These are phyloP conservation scores for Dasypolia templi DNA, from an alignment of 2,888 invertebrate species.

Conservation along the genomic window DNA sequence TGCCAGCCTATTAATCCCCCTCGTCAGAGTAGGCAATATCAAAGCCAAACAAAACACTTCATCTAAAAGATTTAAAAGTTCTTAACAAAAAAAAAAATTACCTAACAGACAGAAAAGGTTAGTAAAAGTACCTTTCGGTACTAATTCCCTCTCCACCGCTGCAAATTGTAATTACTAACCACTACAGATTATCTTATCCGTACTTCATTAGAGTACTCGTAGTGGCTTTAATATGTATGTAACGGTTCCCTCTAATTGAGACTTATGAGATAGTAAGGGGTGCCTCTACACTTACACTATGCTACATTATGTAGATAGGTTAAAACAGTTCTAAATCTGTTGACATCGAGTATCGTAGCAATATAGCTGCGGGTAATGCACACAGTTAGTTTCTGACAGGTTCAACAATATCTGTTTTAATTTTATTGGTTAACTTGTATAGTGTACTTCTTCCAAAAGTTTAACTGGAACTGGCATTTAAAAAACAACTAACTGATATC, in stretches of 20 bases:
- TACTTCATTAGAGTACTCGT: slow-evolving; percentile 38
- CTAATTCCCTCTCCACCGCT: not conserved
- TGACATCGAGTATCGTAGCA: not conserved
- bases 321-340: slow-evolving; percentile 7
- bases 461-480: too few relatives aligned
- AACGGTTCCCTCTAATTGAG: slow-evolving; percentile 55
- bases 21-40: too few relatives aligned
- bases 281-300: slow-evolving; percentile 19
- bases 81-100: not conserved
- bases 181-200: slow-evolving; percentile 44
- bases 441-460: too few relatives aligned
- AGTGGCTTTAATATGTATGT: slow-evolving; percentile 52
- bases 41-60: too few relatives aligned
- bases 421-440: too few relatives aligned
- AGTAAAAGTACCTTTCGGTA: accelerated
- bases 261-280: slow-evolving; percentile 53
- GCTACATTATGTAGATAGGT: slow-evolving; percentile 7
- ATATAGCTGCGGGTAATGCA: too few relatives aligned
- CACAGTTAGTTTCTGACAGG: too few relatives aligned
- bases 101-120: not conserved
- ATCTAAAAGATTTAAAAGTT: too few relatives aligned
- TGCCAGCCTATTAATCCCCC: too few relatives aligned
- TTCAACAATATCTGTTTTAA: too few relatives aligned
- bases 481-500: too few relatives aligned
- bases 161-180: slow-evolving; percentile 41